Base-by-base conservation (phyloP, 1,140 invertebrate species). In the Aphaenogaster ashmeadi region DNA sequence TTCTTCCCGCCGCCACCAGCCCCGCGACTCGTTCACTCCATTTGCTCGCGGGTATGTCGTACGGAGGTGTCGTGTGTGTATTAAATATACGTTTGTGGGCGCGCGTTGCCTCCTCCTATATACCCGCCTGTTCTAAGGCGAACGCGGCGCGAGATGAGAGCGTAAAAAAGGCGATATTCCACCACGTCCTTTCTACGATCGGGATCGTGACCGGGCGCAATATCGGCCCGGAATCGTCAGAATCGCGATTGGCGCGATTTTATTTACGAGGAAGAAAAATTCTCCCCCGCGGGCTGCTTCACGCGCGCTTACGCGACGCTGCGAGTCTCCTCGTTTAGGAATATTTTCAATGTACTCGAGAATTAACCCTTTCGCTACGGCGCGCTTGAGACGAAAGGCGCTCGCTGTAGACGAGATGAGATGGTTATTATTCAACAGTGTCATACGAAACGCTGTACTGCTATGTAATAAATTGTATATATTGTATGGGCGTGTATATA, bases 21-120 rank as follows among this genome's bases (percentile, higher is more conserved):
- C 64, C 21, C 72, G 62, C 56, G 58, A 52, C 77, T 75, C 81
- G 86, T 81, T 47, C 85, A 58, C 60, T 87, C 67, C 66, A 81
- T 87, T 83, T 81, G 78, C 85, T 67, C 52, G 64, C 85, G 77
- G 62, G 58, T 92, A 88, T 66, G 86, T 87, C 88, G 71, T 86
- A 67, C 71, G 60, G 52, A 58, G 52, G 64, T 83, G 90, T 84
- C 38, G 58, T 71, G 86, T 78, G 74, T 86, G 86, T 75, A 84
- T 84, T 75, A 84, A 75, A 84, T 75, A 75, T 84, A 84, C 33
- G 69, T 79, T 58, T 80, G 81, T 71, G 67, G 71, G 79, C 71
- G 75, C 71, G 75, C 80, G 78, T 85, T 86, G 80, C 71, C 71
- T 78, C 89, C 56, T 90, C 89, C 69, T 79, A 67, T 80, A 74